Base-by-base conservation (phyloP, 2,888 invertebrate species). In the Pharmacophagus antenor region DNA sequence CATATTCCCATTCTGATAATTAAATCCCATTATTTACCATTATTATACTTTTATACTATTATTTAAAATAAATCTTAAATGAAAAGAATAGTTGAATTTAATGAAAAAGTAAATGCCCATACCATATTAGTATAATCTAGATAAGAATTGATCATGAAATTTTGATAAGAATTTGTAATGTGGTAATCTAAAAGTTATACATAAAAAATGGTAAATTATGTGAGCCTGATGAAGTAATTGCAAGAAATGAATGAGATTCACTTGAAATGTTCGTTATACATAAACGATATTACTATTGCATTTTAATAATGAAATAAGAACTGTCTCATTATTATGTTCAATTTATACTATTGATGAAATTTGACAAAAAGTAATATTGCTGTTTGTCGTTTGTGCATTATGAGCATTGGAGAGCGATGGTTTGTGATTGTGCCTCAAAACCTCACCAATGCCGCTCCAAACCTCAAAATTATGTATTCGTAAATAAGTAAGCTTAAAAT, bases 381-480 rank as follows among this genome's bases (percentile, higher is more conserved):
- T 17, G n/a, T 42, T 60, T 54, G 69, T 60, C 78, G 76, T 79
- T 79, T 68, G 70, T 88, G 88, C 87, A 87, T 87, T 84, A 70
- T 73, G 77, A 82, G 79, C 82, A 88, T 87, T 72, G 90, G 90
- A 72, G 79, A 83, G 90, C 81, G 85, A 82, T 79, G 89, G 89
- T 82, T 86, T 88, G 89, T 84, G 80, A 55, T 52, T 61, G 82
- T 89, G 89, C 89, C 90, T 89, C 89, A 88, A 84, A 78, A 84
- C 85, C 76, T 84, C 85, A 85, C 84, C 81, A 86, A 87, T 84
- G 87, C 90, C 89, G 89, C 89, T 89, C 88, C 85, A 87, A 85
- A 89, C 89, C 89, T 89, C 89, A 88, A 88, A 88, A 85, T 88
- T 85, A 79, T 88, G 83, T 86, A 86, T 80, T 77, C 72, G 76